These are phyloP conservation scores for Gulo gulo DNA, from an alignment of 2,113 vertebrate species.

Conservation along the genomic window DNA sequence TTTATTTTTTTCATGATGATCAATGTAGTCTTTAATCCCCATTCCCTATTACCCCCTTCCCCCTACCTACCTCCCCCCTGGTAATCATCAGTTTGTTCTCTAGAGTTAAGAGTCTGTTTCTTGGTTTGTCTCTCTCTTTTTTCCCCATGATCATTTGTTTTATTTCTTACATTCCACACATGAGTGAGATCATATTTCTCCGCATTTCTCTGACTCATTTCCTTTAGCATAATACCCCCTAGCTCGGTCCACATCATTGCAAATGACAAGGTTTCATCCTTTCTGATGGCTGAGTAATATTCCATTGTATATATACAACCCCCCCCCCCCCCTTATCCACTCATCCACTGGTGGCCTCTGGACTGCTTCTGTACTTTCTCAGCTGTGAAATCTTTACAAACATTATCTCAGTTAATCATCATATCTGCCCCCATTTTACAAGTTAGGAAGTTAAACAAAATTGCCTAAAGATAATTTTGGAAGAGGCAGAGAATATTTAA, in stretches of 20 bases:
- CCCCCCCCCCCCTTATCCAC: neutral
- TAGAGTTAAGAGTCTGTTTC: neutral
- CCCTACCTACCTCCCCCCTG: neutral
- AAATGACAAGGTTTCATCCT: neutral
- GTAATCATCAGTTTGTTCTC: neutral
- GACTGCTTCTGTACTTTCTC: neutral
- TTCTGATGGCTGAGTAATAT: neutral
- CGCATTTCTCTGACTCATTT: neutral
- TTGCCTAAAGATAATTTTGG: neutral
- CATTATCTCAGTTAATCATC: neutral
- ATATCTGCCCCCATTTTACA: neutral
- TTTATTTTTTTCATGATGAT: neutral
- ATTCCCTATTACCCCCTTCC: neutral
- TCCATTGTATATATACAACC: neutral
- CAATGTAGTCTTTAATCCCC: neutral
- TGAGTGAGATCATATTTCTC: neutral
- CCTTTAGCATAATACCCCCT: neutral
- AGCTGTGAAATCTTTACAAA: neutral
- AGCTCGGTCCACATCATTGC: neutral
- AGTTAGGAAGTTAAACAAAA: neutral
- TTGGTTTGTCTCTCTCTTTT: neutral
- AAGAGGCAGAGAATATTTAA: neutral
- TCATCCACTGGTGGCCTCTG: neutral
- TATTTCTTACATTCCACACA: neutral
- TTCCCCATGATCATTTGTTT: neutral